Evolutionary conservation across 2,113 vertebrate species (phyloP).

Genomic region (Lasiurus borealis): DNA sequence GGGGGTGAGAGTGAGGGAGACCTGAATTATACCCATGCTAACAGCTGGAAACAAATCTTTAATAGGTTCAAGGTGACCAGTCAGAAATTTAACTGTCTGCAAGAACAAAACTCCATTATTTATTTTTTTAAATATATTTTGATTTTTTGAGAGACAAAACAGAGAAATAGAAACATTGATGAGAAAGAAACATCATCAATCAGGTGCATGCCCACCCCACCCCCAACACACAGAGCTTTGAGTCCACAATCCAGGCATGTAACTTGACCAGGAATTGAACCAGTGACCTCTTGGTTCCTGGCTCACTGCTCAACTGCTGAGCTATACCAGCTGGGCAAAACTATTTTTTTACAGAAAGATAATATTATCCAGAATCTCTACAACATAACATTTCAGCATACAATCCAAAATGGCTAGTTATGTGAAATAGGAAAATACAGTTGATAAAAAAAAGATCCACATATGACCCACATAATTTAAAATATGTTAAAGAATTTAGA

Average conservation of each 20-base stretch:
- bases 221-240: no score
- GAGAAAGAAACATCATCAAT: no score
- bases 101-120: background rate
- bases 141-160: no score
- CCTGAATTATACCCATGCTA: background rate
- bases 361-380: conserved; percentile 8
- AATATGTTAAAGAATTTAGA: background rate
- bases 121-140: no score
- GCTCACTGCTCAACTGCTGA: no score
- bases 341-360: background rate
- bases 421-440: background rate
- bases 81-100: background rate
- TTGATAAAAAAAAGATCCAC: background rate
- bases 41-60: background rate
- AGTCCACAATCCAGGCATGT: no score
- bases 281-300: no score
- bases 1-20: background rate
- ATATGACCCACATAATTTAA: background rate
- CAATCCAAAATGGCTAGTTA: background rate
- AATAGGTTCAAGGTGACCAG: background rate
- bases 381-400: background rate
- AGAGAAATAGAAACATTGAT: no score
- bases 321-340: background rate
- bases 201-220: no score
- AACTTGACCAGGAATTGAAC: no score